These are phyloP conservation scores for Drosophila pandora DNA, from an alignment of 1,140 invertebrate species.

Conservation along the genomic window DNA sequence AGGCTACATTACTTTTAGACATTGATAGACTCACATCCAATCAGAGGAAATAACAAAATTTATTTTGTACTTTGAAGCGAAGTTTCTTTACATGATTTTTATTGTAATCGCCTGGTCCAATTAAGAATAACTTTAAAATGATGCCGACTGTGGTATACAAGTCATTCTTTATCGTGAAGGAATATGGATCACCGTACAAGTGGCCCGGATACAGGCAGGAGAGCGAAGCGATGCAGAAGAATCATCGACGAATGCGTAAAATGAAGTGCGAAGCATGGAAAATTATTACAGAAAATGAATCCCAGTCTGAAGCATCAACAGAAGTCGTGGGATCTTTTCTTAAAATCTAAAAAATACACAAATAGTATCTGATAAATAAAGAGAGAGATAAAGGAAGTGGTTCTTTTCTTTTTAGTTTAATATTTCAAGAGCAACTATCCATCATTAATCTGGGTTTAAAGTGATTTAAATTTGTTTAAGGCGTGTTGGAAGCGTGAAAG, in stretches of 20 bases:
- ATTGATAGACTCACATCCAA: not conserved
- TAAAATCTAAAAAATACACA: not conserved
- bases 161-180: not conserved
- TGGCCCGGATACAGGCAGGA: not conserved
- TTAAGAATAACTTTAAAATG: not conserved
- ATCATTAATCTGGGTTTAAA: not conserved
- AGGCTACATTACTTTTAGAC: not conserved
- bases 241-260: not conserved
- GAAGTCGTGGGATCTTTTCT: not conserved
- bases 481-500: not conserved
- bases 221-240: not conserved
- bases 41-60: not conserved
- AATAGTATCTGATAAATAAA: not conserved
- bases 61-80: not conserved
- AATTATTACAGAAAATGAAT: not conserved
- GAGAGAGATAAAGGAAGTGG: too few relatives aligned
- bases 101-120: too few relatives aligned
- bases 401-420: too few relatives aligned
- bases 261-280: not conserved
- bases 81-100: not conserved
- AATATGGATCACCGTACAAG: not conserved
- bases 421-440: not conserved
- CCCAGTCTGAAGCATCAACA: not conserved
- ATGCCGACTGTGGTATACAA: not conserved
- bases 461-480: not conserved